Base-by-base conservation (phyloP, 92 coral and sea anemone genomes). In the Actinernus sp. region DNA sequence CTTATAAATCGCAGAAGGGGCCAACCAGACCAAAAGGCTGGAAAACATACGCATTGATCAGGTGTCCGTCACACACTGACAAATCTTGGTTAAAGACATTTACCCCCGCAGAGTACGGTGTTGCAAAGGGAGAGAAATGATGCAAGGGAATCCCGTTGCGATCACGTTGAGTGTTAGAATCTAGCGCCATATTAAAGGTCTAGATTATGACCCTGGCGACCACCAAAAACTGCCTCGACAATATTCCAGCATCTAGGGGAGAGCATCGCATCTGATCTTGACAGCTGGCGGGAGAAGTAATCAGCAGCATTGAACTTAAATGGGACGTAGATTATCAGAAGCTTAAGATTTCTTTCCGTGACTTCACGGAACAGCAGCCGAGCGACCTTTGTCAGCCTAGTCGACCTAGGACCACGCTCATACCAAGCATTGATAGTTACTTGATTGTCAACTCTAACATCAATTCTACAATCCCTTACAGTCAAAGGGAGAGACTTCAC, bases 261-360 rank as follows among this genome's bases (percentile, higher is more conserved):
- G 9, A 68, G 49, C 74, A 67, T 67, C 23, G 74, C 57, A 51
- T 66, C 74, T 7, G 63, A 52, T 26, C 31, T 44, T 1, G 65
- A 68, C n/a, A 68, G 33, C 46, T 36, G 31, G 24, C 66, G 55
- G 39, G 76, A 68, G 22, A 55, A 55, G 21, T 29, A 14, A 51
- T 66, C 74, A 2, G 64, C 60, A 19, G 47, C 14, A 31, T 51
- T 52, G 25, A 30, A 13, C 19, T 3, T 17, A 5, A 48, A 55
- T 14, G 52, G 66, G 31, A 29, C 65, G 27, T 49, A 29, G 26
- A 32, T 3, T 28, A 66, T 29, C 37, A 48, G 31, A 17, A 66
- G 40, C 74, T 8, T 6, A 3, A 66, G 38, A 37, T 66, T 66
- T 16, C 65, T 29, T 12, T 24, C 3, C 0, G 65, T 29, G 26